phyloP scores from a whole-genome alignment of 2,797 vertebrate genomes.

The Sparidentex hasta region DNA sequence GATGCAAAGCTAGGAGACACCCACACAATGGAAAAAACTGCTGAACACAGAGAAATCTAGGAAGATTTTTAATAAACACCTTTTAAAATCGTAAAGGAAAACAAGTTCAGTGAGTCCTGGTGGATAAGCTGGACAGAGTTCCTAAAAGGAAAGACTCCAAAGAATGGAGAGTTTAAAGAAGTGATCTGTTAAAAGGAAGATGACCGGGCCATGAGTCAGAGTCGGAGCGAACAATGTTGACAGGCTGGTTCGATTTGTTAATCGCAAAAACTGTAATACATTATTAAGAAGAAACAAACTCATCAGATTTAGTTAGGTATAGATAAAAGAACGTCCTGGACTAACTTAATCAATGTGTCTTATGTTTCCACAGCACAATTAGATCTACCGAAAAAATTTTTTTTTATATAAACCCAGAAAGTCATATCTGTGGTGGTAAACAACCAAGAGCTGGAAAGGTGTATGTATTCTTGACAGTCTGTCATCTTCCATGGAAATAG shows the following conservation, averaged over 20 bases:
- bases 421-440: background rate
- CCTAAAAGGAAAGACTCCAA: background rate
- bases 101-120: constrained; percentile 12
- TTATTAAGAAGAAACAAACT: constrained; percentile 24
- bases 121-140: constrained; percentile 9
- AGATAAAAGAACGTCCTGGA: background rate
- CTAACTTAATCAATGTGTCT: background rate
- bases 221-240: background rate
- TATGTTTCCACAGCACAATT: background rate
- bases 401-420: constrained; percentile 1
- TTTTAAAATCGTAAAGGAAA: constrained; percentile 22
- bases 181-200: constrained; percentile 27
- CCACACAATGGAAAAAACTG: constrained; percentile 58
- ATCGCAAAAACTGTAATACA: constrained; percentile 6
- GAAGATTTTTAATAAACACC: constrained; percentile 47
- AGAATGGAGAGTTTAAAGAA: background rate
- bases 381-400: background rate
- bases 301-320: constrained; percentile 18
- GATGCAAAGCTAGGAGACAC: constrained; percentile 72
- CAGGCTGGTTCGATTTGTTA: constrained; percentile 7
- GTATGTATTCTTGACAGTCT: constrained; percentile 1
- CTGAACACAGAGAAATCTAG: constrained; percentile 57
- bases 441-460: background rate
- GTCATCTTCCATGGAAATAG: constrained; percentile 48
- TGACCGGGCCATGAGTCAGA: constrained; percentile 39